Conservation (phyloP, 2,888 invertebrate species). For the Scaptomyza tumidula region DNA sequence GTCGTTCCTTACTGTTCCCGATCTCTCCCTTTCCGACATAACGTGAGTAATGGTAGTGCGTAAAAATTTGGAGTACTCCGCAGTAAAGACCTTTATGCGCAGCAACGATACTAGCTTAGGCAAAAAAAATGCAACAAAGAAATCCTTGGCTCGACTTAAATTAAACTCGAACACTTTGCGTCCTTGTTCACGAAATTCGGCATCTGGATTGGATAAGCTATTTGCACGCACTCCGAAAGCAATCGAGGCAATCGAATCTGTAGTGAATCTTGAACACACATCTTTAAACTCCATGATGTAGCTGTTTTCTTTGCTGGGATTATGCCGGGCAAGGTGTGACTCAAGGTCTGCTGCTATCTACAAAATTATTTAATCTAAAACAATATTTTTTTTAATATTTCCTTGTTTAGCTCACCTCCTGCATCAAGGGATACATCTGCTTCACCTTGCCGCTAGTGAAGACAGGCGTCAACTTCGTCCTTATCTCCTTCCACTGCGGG, state of each 20-base stretch:
- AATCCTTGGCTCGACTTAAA: constrained; percentile 71
- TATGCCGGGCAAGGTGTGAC: constrained; percentile 43
- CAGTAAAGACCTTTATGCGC: constrained; percentile 74
- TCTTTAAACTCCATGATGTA: constrained; percentile 78
- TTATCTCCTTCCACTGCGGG: constrained; percentile 84
- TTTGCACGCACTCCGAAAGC: constrained; percentile 82
- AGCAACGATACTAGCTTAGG: constrained; percentile 77
- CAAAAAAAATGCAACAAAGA: constrained; percentile 78
- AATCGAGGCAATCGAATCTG: constrained; percentile 82
- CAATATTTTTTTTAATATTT: too few species aligned
- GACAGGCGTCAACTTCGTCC: constrained; percentile 84
- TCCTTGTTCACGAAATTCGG: constrained; percentile 78
- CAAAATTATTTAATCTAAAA: background rate
- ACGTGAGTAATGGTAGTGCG: constrained; percentile 82
- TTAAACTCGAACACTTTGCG: constrained; percentile 66
- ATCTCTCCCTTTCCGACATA: constrained; percentile 83
- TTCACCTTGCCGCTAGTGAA: constrained; percentile 84
- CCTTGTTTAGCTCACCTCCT: constrained; percentile 62
- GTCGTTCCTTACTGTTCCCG: constrained; percentile 84
- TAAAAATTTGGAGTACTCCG: constrained; percentile 81
- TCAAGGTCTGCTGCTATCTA: constrained; percentile 78
- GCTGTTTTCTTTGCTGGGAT: constrained; percentile 14
- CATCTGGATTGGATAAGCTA: constrained; percentile 77
- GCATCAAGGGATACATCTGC: constrained; percentile 82
- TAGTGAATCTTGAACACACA: constrained; percentile 76